Base-by-base conservation (phyloP, 2,797 vertebrate species). In the Typhlichthys subterraneus region DNA sequence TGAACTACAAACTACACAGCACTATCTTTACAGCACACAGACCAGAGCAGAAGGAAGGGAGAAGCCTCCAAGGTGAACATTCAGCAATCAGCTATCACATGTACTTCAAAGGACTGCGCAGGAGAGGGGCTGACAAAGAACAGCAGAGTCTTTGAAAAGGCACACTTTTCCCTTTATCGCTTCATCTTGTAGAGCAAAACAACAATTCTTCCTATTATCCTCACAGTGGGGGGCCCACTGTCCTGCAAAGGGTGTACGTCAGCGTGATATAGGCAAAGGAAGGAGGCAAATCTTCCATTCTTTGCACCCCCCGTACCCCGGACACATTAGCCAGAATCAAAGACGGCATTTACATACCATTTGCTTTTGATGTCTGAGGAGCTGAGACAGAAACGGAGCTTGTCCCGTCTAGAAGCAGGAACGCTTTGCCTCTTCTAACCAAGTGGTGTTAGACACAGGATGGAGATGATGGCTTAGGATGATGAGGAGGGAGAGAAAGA, bases 151-250 rank as follows among this genome's bases (percentile, higher is more conserved):
- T 85, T 89, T 89, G 89, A 89, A 91, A 88, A 84, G 77, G 77
- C 65, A 59, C 70, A 81, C 67, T 80, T 87, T 79, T 79, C 70
- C 76, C 70, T 88, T 88, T 89, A 91, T 91, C 84, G 67, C 82
- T 87, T 90, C 82, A 90, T 92, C 89, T 91, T 83, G 77, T 76
- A 77, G 83, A 81, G 19, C 19, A 23, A 23, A 86, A 89, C 89
- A 90, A 87, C 87, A 91, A 91, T 90, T 90, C 86, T 86, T 80
- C 80, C 85, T 87, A 91, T 92, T 90, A 91, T 92, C 87, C 86
- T 88, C 90, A 54, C 89, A 82, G 85, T 82, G 54, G 89, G 91
- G 78, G 63, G 80, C 65, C 83, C 69, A 75, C 73, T 85, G 86
- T 90, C 87, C 85, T 82, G 80, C 74, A 85, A 89, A 89, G 80